Base-by-base conservation (phyloP, 2,797 vertebrate genomes). In the Linurgus olivaceus region DNA sequence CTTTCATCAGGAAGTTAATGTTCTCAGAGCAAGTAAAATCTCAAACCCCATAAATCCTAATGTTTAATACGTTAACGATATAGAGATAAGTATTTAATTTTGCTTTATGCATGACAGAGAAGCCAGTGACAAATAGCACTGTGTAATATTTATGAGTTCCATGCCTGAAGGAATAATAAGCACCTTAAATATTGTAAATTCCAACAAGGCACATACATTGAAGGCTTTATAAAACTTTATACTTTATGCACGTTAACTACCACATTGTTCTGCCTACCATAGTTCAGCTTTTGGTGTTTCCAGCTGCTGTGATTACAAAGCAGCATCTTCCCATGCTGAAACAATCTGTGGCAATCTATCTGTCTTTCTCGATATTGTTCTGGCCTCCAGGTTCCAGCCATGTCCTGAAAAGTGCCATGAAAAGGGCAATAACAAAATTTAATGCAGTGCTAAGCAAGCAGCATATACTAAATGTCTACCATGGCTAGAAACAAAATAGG, bases 11-110 rank as follows among this genome's bases (percentile, higher is more conserved):
- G 84, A 92, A 91, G 86, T 54, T 94, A 94, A 96, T 96, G 94
- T 96, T 96, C 94, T 93, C 88, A 61, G 74, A 93, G 88, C 88
- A 92, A 96, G 93, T 77, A 80, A 88, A 75, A 94, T 94, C 92
- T 95, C 93, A 93, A 95, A 76, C 67, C 79, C 91, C 95, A 96
- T 97, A 97, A 97, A 96, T 96, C 86, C 88, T 90, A 62, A 85
- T 81, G 90, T 88, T 96, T 96, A 96, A 94, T 94, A 88, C 54
- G 70, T 92, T 93, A 96, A 95, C 40, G 89, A 96, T 95, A 93
- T 67, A 95, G 87, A 97, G 97, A 97, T 97, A 97, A 96, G 85
- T 91, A 91, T 95, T 96, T 97, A 94, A 90, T 96, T 96, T 92
- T 86, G 74, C 74, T 86, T 95, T 96, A 91, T 90, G 88, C 93